phyloP scores from a whole-genome alignment of 2,888 invertebrate species.

The Heliconius ethilla region DNA sequence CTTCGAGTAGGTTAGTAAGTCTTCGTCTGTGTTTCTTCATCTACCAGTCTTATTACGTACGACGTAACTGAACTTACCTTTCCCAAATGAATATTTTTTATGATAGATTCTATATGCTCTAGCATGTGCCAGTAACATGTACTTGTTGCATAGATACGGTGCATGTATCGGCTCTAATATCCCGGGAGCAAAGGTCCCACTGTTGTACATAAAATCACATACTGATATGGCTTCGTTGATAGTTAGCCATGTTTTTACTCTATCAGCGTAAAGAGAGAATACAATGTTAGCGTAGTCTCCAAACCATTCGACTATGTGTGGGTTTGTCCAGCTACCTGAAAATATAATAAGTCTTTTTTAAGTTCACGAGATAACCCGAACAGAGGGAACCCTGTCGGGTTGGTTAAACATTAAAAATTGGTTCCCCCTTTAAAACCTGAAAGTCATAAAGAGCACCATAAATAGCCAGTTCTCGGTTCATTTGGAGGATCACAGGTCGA shows the following conservation, averaged over 20 bases:
- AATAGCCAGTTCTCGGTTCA: too few relatives aligned
- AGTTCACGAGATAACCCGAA: too few relatives aligned
- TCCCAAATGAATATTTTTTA: neutral
- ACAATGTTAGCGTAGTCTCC: constrained; percentile 82
- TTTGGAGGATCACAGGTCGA: too few relatives aligned
- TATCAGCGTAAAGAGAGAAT: constrained; percentile 80
- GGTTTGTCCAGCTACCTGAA: constrained; percentile 85
- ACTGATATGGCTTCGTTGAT: constrained; percentile 84
- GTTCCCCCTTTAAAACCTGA: too few relatives aligned
- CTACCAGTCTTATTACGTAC: too few relatives aligned
- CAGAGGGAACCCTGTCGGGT: too few relatives aligned
- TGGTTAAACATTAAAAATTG: too few relatives aligned
- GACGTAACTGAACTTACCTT: neutral
- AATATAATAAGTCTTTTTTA: constrained; percentile 11
- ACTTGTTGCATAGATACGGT: constrained; percentile 83
- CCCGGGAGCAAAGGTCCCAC: constrained; percentile 63
- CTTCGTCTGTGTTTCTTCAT: too few relatives aligned
- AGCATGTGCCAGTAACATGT: constrained; percentile 86
- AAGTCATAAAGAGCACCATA: too few relatives aligned
- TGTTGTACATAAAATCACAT: constrained; percentile 67
- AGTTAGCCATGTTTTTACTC: constrained; percentile 86
- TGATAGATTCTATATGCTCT: constrained; percentile 80
- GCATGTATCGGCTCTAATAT: constrained; percentile 67
- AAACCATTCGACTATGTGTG: constrained; percentile 82
- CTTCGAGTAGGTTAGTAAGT: too few relatives aligned